Conservation (phyloP, 2,888 invertebrate genomes). For the Osmoderma eremita region DNA sequence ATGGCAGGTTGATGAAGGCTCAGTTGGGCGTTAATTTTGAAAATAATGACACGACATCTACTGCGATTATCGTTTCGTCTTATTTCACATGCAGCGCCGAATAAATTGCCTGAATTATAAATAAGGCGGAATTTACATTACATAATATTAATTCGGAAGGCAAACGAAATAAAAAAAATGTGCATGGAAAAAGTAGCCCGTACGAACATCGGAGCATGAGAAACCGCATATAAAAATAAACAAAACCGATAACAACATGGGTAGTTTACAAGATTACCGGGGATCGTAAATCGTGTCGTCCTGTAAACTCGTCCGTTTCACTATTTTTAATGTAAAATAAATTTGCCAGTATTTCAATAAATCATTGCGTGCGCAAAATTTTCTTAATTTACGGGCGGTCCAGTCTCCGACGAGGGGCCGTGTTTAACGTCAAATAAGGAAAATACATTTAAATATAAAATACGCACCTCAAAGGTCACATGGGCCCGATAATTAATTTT, state of each 20-base stretch:
- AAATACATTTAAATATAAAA: constrained; percentile 43
- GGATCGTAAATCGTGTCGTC: constrained; percentile 28
- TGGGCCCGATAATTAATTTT: constrained; percentile 28
- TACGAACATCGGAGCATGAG: not conserved
- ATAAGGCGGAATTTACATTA: constrained; percentile 25
- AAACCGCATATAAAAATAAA: constrained; percentile 2
- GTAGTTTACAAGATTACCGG: constrained; percentile 32
- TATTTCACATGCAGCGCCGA: not conserved
- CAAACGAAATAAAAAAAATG: not conserved
- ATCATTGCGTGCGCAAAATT: constrained; percentile 42
- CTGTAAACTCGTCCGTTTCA: constrained; percentile 26
- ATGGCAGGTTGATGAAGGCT: constrained; percentile 1
- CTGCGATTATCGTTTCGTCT: constrained; percentile 12
- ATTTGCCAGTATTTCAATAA: constrained; percentile 43
- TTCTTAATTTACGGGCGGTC: constrained; percentile 40
- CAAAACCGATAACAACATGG: constrained; percentile 23
- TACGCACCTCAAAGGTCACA: constrained; percentile 27
- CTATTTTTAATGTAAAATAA: constrained; percentile 45
- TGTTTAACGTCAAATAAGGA: constrained; percentile 45
- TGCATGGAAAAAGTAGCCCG: not conserved
- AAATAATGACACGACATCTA: constrained; percentile 20
- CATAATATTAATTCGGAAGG: constrained; percentile 26
- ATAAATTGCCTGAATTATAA: constrained; percentile 26
- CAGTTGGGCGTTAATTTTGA: constrained; percentile 8
- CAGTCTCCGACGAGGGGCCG: constrained; percentile 28